A percentile compares a stretch with the other conserved stretches of the same genome.
These are phyloP conservation scores for Griposia aprilina DNA, from an alignment of 2,888 invertebrate species.

Conservation along the genomic window DNA sequence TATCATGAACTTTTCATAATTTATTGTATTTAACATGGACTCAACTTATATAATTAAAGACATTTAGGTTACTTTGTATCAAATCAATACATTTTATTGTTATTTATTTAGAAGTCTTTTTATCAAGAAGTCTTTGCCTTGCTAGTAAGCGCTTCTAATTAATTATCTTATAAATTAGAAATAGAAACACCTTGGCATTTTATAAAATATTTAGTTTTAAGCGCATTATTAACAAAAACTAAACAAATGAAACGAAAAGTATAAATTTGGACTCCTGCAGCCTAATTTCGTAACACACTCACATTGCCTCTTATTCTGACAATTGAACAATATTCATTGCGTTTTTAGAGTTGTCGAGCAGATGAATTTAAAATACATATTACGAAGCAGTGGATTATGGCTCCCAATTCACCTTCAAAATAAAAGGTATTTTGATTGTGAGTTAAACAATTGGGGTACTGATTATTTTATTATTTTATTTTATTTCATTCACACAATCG, in stretches of 20 bases:
- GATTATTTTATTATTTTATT: slow-evolving; percentile 4
- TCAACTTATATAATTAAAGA: slow-evolving; percentile 33
- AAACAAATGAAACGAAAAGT: not conserved
- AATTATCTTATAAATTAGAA: not conserved
- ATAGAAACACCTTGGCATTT: not conserved
- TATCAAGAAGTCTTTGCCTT: slow-evolving; percentile 1
- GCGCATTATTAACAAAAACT: not conserved
- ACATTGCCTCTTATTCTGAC: not conserved
- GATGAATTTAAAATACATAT: too few species aligned
- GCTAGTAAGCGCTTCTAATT: not conserved
- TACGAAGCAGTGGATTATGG: not conserved
- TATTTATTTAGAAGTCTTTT: not conserved
- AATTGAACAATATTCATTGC: too few species aligned
- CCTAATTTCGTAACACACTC: not conserved
- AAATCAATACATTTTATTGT: slow-evolving; percentile 1
- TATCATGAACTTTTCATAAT: slow-evolving; percentile 4
- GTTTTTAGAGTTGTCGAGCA: too few species aligned
- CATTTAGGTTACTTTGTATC: slow-evolving; percentile 22
- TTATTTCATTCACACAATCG: slow-evolving; percentile 44
- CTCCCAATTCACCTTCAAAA: not conserved
- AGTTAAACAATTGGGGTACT: not conserved
- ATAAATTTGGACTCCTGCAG: not conserved
- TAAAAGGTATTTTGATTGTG: not conserved
- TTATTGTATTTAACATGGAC: slow-evolving; percentile 34
- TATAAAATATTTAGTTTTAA: not conserved